phyloP scores from a whole-genome alignment of 2,888 invertebrate genomes.

The Parnassius mnemosyne region DNA sequence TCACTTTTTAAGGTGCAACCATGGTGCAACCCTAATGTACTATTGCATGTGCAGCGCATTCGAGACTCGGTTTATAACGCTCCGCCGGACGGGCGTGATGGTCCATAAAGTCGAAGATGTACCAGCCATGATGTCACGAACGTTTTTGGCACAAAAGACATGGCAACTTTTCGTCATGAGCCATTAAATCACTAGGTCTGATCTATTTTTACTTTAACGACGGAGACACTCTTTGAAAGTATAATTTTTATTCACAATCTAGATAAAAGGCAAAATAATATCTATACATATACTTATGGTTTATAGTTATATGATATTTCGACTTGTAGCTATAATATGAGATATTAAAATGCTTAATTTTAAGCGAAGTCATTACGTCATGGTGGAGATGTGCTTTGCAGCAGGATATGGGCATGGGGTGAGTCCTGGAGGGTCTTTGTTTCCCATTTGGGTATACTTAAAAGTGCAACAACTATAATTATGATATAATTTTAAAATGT shows the following conservation, averaged over 20 bases:
- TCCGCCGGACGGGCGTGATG: slow-evolving; percentile 64
- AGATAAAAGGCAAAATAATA: background rate
- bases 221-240: slow-evolving; percentile 2
- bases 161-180: slow-evolving; percentile 53
- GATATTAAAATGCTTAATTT: too few species aligned
- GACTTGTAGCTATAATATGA: too few species aligned
- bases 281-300: background rate
- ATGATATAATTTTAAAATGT: too few species aligned
- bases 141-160: slow-evolving; percentile 67
- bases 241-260: background rate
- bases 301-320: background rate
- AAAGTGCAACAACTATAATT: too few species aligned
- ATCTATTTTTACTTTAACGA: slow-evolving; percentile 25
- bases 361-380: too few species aligned
- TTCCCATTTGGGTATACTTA: too few species aligned
- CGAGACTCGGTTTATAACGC: slow-evolving; percentile 59
- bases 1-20: slow-evolving; percentile 11
- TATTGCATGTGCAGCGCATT: slow-evolving; percentile 20
- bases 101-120: slow-evolving; percentile 66
- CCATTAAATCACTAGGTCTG: slow-evolving; percentile 39
- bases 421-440: too few species aligned
- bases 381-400: too few species aligned
- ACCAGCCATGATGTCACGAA: slow-evolving; percentile 60
- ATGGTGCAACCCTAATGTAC: slow-evolving; percentile 13
- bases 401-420: too few species aligned